Evolutionary conservation across 2,888 invertebrate genomes (phyloP).

Genomic region (Nomada fucata): DNA sequence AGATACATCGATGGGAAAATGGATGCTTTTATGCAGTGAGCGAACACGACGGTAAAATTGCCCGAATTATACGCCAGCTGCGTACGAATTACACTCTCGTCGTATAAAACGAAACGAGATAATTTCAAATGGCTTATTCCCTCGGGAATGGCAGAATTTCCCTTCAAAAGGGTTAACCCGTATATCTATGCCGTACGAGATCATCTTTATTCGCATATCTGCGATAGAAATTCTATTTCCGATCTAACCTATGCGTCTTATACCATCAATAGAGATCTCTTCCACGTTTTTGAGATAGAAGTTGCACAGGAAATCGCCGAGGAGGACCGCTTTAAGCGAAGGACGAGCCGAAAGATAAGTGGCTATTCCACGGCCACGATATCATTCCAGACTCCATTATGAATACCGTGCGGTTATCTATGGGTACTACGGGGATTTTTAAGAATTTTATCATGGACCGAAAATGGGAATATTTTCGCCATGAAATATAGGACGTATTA

Average conservation of each 20-base stretch:
- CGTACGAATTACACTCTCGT: no score
- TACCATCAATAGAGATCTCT: slow-evolving; percentile 47
- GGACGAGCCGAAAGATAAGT: slow-evolving; percentile 49
- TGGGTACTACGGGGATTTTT: not conserved
- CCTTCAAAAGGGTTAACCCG: not conserved
- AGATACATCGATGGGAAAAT: no score
- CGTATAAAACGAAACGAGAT: not conserved
- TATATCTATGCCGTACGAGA: slow-evolving; percentile 8
- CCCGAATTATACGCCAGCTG: no score
- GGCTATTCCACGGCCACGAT: slow-evolving; percentile 32
- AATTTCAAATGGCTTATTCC: not conserved
- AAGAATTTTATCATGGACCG: not conserved
- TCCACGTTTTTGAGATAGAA: slow-evolving; percentile 49
- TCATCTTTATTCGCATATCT: slow-evolving; percentile 35
- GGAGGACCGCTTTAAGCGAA: slow-evolving; percentile 53
- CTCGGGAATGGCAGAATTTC: not conserved
- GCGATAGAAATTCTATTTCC: slow-evolving; percentile 58
- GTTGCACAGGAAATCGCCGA: slow-evolving; percentile 42
- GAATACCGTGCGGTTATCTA: slow-evolving; percentile 34
- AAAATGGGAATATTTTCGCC: not conserved
- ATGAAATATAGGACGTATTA: not conserved
- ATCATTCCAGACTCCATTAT: slow-evolving; percentile 37
- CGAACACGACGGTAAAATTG: no score
- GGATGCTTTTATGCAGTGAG: no score
- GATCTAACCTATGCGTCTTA: slow-evolving; percentile 45